phyloP scores from a whole-genome alignment of 2,888 invertebrate genomes.

The Mimas tiliae region DNA sequence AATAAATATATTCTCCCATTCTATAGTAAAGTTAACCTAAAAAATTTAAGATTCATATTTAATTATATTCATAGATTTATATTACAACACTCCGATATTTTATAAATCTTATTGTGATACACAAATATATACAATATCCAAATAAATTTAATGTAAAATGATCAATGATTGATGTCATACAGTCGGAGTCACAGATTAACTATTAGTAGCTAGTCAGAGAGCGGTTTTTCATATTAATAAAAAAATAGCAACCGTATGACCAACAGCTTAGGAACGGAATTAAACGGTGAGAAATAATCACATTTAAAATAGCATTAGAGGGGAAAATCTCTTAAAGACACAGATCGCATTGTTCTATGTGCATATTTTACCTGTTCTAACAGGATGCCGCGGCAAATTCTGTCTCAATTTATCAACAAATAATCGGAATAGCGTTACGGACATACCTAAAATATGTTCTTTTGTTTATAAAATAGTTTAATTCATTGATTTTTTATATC shows the following conservation, averaged over 20 bases:
- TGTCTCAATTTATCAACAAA: constrained; percentile 65
- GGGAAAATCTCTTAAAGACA: not conserved
- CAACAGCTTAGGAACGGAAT: not conserved
- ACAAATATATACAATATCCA: not conserved
- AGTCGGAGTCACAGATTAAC: no score
- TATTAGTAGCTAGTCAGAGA: no score
- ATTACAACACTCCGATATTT: no score
- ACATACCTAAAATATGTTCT: constrained; percentile 66
- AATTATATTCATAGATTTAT: not conserved
- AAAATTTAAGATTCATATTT: not conserved
- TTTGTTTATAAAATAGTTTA: not conserved
- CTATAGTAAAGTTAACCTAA: not conserved
- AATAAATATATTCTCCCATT: no score
- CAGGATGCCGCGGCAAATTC: constrained; percentile 61
- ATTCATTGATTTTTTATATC: not conserved
- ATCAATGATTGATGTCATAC: not conserved
- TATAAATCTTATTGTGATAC: no score
- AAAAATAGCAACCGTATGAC: not conserved
- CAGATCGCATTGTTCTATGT: not conserved
- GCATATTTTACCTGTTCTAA: constrained; percentile 64
- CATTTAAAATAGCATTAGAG: no score
- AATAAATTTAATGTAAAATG: no score
- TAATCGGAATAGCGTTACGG: constrained; percentile 65
- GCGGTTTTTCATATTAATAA: not conserved
- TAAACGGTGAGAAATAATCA: not conserved